Conservation (phyloP, 2,113 vertebrate genomes). For the Oncorhynchus gorbuscha region DNA sequence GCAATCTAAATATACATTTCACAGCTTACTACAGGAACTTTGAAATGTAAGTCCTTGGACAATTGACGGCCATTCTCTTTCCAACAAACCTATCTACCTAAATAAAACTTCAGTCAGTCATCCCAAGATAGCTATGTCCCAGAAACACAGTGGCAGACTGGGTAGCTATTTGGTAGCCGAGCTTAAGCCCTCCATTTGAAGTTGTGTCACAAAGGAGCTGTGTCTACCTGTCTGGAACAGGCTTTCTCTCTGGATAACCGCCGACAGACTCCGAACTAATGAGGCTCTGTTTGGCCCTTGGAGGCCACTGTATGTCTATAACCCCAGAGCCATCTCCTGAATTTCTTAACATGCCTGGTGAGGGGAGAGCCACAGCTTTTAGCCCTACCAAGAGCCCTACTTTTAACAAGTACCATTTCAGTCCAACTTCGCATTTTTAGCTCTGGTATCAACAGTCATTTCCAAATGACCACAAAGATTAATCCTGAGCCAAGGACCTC, state of each 20-base stretch:
- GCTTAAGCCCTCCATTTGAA: constrained; percentile 41
- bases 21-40: no score
- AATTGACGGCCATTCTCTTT: no score
- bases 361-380: constrained; percentile 34
- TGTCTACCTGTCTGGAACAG: constrained; percentile 47
- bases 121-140: constrained; percentile 46
- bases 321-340: constrained; percentile 49
- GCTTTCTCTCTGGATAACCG: constrained; percentile 44
- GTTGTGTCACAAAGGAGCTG: constrained; percentile 48
- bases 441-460: constrained; percentile 42
- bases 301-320: constrained; percentile 49
- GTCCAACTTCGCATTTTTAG: constrained; percentile 47
- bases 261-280: constrained; percentile 47
- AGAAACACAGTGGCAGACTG: constrained; percentile 35
- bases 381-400: constrained; percentile 37
- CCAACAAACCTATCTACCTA: constrained; percentile 25
- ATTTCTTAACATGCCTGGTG: constrained; percentile 39
- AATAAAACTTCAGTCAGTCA: constrained; percentile 36
- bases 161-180: constrained; percentile 26
- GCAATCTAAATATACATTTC: no score
- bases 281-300: constrained; percentile 57
- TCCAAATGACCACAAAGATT: constrained; percentile 46
- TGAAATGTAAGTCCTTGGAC: no score
- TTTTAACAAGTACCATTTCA: constrained; percentile 34
- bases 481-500: constrained; percentile 38